Evolutionary conservation across 2,888 invertebrate genomes (phyloP).

Genomic region (Hyles lineata): DNA sequence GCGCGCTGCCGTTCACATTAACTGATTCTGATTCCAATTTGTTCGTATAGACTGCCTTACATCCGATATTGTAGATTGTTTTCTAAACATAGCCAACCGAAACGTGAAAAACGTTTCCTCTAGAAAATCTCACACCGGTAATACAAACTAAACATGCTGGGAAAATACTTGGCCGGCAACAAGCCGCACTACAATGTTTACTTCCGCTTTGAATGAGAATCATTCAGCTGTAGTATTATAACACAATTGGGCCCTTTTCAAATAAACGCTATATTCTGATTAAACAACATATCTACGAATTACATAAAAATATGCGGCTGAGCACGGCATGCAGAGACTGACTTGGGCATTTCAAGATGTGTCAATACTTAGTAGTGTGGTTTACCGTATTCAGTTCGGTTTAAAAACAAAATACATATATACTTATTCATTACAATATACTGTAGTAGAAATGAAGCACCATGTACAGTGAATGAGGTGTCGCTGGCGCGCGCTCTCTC

Average conservation of each 20-base stretch:
- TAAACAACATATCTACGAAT: too few species aligned
- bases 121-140: conserved; percentile 3
- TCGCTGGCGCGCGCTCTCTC: neutral
- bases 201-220: neutral
- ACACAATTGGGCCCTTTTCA: too few species aligned
- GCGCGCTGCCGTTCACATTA: neutral
- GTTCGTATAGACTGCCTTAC: neutral
- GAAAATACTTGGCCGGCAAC: neutral
- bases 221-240: neutral
- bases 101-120: neutral
- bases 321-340: too few species aligned
- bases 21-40: too few species aligned
- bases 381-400: neutral
- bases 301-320: too few species aligned
- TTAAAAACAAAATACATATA: neutral
- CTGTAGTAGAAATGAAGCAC: conserved; percentile 2
- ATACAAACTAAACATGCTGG: neutral
- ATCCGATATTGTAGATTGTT: neutral
- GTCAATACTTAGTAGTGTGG: too few species aligned
- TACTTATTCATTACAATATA: neutral
- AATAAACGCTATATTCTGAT: too few species aligned
- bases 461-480: neutral
- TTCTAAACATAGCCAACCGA: conserved; percentile 2
- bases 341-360: too few species aligned
- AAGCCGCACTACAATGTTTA: conserved; percentile 6